Evolutionary conservation across 2,888 invertebrate species (phyloP).

Genomic region (Oscheius myriophilus): DNA sequence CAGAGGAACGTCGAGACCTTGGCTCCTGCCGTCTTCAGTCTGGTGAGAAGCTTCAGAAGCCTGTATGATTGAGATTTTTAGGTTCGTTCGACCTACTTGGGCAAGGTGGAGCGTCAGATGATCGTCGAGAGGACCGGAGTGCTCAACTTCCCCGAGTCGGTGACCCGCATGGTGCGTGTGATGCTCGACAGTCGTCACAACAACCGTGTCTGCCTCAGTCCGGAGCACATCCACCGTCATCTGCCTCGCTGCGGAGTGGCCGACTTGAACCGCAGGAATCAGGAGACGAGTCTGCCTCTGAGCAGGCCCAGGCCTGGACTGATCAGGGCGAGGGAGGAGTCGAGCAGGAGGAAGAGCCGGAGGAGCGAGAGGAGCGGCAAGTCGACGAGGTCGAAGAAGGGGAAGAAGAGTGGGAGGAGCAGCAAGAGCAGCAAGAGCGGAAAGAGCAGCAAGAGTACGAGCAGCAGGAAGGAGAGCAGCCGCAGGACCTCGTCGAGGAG

Average conservation of each 20-base stretch:
- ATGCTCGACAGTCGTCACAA: slow-evolving; percentile 12
- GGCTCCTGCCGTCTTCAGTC: slow-evolving; percentile 19
- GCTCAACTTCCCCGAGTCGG: slow-evolving; percentile 18
- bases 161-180: background rate
- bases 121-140: slow-evolving; percentile 6
- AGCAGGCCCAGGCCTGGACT: slow-evolving; percentile 17
- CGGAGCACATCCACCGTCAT: slow-evolving; percentile 12
- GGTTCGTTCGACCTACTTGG: slow-evolving; percentile 17
- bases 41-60: slow-evolving; percentile 5
- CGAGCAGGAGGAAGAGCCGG: background rate
- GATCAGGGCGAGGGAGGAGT: background rate
- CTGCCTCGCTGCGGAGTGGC: slow-evolving; percentile 21
- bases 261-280: background rate
- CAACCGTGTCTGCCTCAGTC: slow-evolving; percentile 18
- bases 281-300: slow-evolving; percentile 11
- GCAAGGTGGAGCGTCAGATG: slow-evolving; percentile 20
- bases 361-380: slow-evolving; percentile 4
- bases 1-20: background rate
- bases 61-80: slow-evolving; percentile 10
- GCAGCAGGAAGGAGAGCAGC: background rate
- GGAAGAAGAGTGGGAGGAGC: background rate
- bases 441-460: slow-evolving; percentile 5
- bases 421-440: background rate
- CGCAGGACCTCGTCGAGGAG: background rate
- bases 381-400: background rate